Evolutionary conservation across 2,888 invertebrate genomes (phyloP), one percentile per base, ranked within the genome.

Genomic region (Spisula subtruncata): DNA sequence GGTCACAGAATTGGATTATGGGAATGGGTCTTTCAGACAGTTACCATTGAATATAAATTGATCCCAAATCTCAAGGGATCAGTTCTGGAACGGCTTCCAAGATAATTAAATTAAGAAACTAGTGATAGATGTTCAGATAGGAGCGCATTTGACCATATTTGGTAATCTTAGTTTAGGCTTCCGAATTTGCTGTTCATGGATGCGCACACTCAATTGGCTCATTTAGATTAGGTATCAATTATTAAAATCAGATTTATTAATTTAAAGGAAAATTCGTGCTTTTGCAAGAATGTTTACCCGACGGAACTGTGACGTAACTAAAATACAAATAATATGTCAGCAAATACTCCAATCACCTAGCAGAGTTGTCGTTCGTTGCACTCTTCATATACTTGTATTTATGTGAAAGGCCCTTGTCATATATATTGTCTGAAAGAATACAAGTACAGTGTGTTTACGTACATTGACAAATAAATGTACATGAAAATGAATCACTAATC

Each of bases 1-100:
- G 75, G 88, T 88, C 82, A 81, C 46, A 81, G 60, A 90, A 86
- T 86, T 83, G 90, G 71, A 90, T 88, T 88, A 54, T 83, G 86
- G 90, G 84, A 86, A 86, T 88, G 81, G 54, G 60, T 32, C 35
- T 81, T n/a, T 6, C 48, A 32, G 75, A 35, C 41, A 56, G 41
- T 80, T 56, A 25, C 80, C 18, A 79, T 51, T n/a, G 48, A 85
- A 56, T 79, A 85, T 80, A 25, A 80, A 85, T 56, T 79, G 56
- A 35, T 6, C 12, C 41, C 16, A 18, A 25, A 18, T 79, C 80
- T 56, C 85, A 2, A 12, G 79, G 29, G 80, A 80, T 41, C 54
- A 0, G 8, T 41, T 14, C 35, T 85, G 35, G 14, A 51, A 80
- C 5, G 32, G 80, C 35, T 18, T 8, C 20, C 18, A 46, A 79